Conservation (phyloP, 2,797 vertebrate species). For the Helostoma temminkii region DNA sequence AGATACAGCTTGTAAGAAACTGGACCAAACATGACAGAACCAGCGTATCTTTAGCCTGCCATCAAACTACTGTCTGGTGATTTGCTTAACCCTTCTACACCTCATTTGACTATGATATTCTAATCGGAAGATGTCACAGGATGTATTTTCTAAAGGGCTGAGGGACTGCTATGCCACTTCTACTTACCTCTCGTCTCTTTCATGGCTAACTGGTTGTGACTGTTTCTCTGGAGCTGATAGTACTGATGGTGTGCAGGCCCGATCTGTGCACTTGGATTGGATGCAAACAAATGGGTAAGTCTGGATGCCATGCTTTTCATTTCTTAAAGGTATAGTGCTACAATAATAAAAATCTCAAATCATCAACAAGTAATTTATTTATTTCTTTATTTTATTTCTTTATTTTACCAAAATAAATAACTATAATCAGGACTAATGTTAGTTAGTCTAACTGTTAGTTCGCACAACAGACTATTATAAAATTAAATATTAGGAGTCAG, state of each 20-base stretch:
- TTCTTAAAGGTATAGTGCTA: neutral
- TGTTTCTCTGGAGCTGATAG: slow-evolving; percentile 32
- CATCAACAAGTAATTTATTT: slow-evolving; percentile 8
- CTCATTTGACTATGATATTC: slow-evolving; percentile 61
- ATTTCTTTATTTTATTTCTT: neutral
- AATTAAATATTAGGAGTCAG: neutral
- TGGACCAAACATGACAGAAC: slow-evolving; percentile 28
- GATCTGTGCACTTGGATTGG: slow-evolving; percentile 17
- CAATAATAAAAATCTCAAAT: neutral
- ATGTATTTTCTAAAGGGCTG: slow-evolving; percentile 51
- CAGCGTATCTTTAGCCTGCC: slow-evolving; percentile 20
- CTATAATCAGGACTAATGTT: neutral
- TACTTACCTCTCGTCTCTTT: slow-evolving; percentile 52
- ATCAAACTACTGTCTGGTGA: slow-evolving; percentile 23
- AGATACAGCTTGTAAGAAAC: slow-evolving; percentile 3
- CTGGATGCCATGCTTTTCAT: neutral
- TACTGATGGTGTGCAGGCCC: slow-evolving; percentile 23
- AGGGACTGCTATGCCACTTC: slow-evolving; percentile 51
- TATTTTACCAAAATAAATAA: neutral
- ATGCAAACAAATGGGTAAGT: slow-evolving; percentile 22
- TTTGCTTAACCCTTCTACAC: slow-evolving; percentile 67
- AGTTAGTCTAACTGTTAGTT: no score
- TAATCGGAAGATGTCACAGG: slow-evolving; percentile 48
- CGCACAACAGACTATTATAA: no score
- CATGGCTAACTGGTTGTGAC: slow-evolving; percentile 38